Percentiles rank a stretch among this genome's conserved stretches.
phyloP scores from a whole-genome alignment of 2,888 invertebrate genomes.

The Cotesia congregata region DNA sequence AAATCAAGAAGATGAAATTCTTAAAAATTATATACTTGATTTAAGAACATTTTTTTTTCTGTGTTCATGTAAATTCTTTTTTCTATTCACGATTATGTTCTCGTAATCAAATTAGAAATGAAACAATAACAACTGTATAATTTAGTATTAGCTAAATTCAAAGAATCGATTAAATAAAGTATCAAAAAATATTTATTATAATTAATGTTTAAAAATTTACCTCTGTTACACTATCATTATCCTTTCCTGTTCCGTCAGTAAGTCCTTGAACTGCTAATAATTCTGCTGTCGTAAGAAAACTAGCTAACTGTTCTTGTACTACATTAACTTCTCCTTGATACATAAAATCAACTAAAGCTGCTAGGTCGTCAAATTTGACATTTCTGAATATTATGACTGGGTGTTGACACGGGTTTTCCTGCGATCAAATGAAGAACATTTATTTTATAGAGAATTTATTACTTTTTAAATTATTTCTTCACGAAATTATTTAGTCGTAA shows the following conservation, averaged over 20 bases:
- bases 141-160: no score
- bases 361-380: conserved; percentile 83
- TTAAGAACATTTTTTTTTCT: no score
- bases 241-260: conserved; percentile 74
- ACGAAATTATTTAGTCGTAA: background rate
- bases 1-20: no score
- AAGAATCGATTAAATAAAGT: background rate
- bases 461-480: conserved; percentile 5
- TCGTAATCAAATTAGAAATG: no score
- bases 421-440: conserved; percentile 64
- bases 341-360: conserved; percentile 85
- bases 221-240: conserved; percentile 64
- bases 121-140: no score
- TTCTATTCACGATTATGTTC: no score
- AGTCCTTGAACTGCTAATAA: conserved; percentile 83
- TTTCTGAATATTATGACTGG: conserved; percentile 86
- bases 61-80: no score
- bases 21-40: no score
- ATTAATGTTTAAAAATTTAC: conserved; percentile 46
- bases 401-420: conserved; percentile 85
- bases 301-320: conserved; percentile 82
- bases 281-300: conserved; percentile 84
- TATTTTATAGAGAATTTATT: background rate
- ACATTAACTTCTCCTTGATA: conserved; percentile 88
- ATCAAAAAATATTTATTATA: conserved; percentile 10